Evolutionary conservation across 1,140 invertebrate species (phyloP).

Genomic region (Nephila pilipes): DNA sequence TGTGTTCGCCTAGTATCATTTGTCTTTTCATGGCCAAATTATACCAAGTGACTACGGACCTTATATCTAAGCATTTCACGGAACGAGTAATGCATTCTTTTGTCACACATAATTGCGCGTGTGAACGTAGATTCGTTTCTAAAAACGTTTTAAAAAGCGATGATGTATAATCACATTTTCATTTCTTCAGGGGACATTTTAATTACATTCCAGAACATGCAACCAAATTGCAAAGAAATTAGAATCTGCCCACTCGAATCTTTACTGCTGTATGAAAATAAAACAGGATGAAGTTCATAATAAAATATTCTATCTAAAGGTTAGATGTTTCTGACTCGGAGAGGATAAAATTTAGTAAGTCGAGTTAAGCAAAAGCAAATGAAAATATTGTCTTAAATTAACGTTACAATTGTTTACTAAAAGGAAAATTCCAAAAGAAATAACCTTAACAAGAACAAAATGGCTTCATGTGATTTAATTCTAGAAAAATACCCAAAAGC

Average conservation of each 20-base stretch:
- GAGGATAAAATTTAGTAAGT: not conserved
- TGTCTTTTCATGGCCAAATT: slow-evolving; percentile 43
- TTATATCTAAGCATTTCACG: not conserved
- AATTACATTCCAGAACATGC: not conserved
- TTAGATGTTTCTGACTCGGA: not conserved
- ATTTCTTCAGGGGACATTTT: not conserved
- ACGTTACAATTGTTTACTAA: not conserved
- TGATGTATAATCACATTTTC: not conserved
- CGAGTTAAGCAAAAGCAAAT: not conserved
- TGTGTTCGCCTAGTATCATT: not conserved
- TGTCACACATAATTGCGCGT: not conserved
- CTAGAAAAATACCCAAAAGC: not conserved
- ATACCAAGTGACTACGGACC: not conserved
- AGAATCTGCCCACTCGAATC: not conserved
- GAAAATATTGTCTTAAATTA: not conserved
- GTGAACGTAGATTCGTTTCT: not conserved
- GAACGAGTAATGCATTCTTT: not conserved
- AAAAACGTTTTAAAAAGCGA: not conserved
- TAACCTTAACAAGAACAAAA: not conserved
- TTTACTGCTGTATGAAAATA: not conserved
- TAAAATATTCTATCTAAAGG: not conserved
- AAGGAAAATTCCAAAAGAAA: not conserved
- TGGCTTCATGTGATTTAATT: not conserved
- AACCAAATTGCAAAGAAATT: not conserved
- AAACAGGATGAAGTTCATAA: not conserved